These are phyloP conservation scores for Clinocottus analis DNA, from an alignment of 2,113 vertebrate species.

Conservation along the genomic window DNA sequence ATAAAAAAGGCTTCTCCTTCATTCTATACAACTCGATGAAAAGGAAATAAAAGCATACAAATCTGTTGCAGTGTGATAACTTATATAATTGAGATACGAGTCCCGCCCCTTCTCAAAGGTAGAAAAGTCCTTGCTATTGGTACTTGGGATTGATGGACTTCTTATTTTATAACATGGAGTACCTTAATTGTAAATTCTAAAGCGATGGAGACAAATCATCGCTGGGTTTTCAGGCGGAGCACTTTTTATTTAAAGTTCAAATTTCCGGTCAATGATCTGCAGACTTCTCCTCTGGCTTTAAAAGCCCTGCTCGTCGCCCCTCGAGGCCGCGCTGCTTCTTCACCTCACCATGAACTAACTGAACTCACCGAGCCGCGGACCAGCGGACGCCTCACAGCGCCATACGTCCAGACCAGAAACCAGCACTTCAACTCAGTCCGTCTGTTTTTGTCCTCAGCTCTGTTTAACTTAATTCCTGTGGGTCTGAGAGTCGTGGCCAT, in stretches of 20 bases:
- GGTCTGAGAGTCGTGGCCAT: constrained; percentile 96
- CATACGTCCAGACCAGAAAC: background rate
- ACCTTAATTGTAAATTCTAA: too few relatives aligned
- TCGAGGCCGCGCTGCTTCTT: background rate
- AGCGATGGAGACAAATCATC: background rate
- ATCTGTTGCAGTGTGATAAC: background rate
- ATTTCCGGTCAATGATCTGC: background rate
- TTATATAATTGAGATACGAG: background rate
- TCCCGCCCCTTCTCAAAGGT: background rate
- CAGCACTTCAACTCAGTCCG: background rate
- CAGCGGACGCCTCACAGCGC: background rate
- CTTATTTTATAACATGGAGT: too few relatives aligned
- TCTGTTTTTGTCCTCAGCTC: constrained; percentile 83
- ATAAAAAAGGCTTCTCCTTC: background rate
- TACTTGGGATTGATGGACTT: background rate
- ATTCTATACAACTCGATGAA: background rate
- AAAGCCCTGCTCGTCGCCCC: background rate
- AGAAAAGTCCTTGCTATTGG: background rate
- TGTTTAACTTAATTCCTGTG: constrained; percentile 98
- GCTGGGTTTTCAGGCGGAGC: background rate
- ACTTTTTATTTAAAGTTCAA: background rate
- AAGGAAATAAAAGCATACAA: background rate
- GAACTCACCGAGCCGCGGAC: constrained; percentile 13
- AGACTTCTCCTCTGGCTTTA: background rate
- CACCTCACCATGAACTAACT: background rate